Evolutionary conservation across 2,797 vertebrate species (phyloP).

Genomic region (Buphagus erythrorhynchus): DNA sequence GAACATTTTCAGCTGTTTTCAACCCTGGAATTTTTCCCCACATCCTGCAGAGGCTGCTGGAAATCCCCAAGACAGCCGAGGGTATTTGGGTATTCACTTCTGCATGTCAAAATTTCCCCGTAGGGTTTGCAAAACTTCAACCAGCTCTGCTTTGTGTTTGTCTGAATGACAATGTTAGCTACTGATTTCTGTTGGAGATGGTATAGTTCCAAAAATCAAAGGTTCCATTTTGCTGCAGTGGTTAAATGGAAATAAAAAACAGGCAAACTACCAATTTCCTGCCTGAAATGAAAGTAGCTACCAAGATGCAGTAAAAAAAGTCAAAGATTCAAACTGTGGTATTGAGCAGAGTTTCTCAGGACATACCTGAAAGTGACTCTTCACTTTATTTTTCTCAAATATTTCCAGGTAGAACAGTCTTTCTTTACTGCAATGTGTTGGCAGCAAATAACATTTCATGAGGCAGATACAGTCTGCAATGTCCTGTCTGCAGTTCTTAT

Average conservation of each 20-base stretch:
- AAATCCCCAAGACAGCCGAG: slow-evolving; percentile 16
- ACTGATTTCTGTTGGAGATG: neutral
- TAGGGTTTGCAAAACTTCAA: neutral
- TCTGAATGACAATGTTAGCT: neutral
- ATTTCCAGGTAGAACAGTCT: neutral
- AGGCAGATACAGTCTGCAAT: slow-evolving; percentile 16
- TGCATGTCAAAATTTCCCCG: neutral
- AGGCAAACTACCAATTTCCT: slow-evolving; percentile 47
- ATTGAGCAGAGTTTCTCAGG: neutral
- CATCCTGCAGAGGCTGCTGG: neutral
- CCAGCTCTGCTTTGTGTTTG: slow-evolving; percentile 26
- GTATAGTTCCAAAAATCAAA: slow-evolving; percentile 1
- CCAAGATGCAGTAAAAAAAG: neutral
- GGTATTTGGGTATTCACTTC: slow-evolving; percentile 34
- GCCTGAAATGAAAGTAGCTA: slow-evolving; percentile 19
- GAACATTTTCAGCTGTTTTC: slow-evolving; percentile 49
- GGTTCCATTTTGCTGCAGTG: neutral
- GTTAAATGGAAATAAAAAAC: slow-evolving; percentile 45
- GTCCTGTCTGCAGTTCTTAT: slow-evolving; percentile 12
- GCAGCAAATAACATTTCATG: slow-evolving; percentile 33
- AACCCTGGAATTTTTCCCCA: neutral
- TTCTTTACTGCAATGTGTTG: neutral
- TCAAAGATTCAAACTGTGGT: neutral
- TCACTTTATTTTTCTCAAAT: slow-evolving; percentile 10
- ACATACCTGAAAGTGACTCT: neutral